Conservation (phyloP, 2,888 invertebrate genomes). For the Drosophila falleni region DNA sequence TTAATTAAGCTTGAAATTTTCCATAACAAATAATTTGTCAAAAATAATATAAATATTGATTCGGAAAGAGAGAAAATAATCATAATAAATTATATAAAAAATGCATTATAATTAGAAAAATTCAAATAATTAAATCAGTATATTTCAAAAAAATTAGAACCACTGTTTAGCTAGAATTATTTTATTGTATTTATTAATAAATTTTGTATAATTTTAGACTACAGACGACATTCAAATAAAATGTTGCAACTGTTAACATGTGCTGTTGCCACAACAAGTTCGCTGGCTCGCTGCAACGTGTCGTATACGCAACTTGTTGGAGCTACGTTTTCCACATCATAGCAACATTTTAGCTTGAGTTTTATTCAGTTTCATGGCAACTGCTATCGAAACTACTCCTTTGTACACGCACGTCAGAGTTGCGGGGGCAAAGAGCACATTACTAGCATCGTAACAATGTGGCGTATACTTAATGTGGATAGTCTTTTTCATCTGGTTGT, state of each 20-base stretch:
- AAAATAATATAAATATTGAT: background rate
- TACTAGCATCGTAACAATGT: constrained; percentile 23
- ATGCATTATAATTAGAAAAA: background rate
- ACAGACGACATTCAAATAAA: background rate
- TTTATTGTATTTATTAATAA: background rate
- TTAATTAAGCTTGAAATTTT: constrained; percentile 3
- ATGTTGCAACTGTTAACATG: constrained; percentile 14
- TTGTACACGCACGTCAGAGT: background rate
- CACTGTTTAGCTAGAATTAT: background rate
- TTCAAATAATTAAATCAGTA: background rate
- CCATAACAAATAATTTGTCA: background rate
- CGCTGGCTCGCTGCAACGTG: constrained; percentile 46
- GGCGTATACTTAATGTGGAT: constrained; percentile 33
- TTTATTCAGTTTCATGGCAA: constrained; percentile 47
- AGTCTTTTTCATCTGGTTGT: constrained; percentile 11
- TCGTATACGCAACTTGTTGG: constrained; percentile 50
- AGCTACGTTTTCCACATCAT: background rate
- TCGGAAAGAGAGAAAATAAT: background rate
- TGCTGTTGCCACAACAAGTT: constrained; percentile 30
- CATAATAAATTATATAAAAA: background rate
- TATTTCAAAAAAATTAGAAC: background rate
- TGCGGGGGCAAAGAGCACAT: background rate
- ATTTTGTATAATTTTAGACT: background rate
- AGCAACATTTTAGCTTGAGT: background rate
- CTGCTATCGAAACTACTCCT: constrained; percentile 31